Base-by-base conservation (phyloP, 2,797 vertebrate genomes). In the Pyrocephalus nanus region DNA sequence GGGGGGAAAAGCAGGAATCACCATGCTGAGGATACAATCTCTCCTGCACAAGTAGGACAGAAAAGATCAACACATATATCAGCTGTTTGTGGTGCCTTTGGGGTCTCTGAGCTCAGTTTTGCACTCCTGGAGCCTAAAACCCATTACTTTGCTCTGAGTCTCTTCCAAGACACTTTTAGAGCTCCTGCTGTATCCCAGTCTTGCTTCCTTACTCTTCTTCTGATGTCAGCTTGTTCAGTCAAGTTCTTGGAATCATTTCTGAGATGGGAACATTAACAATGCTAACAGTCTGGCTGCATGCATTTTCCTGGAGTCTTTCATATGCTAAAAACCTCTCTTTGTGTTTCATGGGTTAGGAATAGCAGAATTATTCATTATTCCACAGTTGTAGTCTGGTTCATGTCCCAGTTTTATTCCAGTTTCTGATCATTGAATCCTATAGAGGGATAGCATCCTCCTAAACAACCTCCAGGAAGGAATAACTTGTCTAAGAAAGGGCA, bases 351-450 rank as follows among this genome's bases (percentile, higher is more conserved):
- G 32, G 42, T 84, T 93, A 79, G 92, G 87, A 96, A 86, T 47
- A 88, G 91, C 71, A 81, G 90, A 86, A 85, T 94, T 93, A 93
- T 88, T 93, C 90, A 71, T 93, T 88, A 82, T 90, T 76, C 70
- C 74, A 27, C 42, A 67, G 58, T 50, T 90, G 25, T 26, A 65
- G n/a, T 76, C 82, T 93, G 50, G 67, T 67, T 79, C 60, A 34
- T n/a, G 64, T 84, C 83, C 77, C 71, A 91, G 32, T 90, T 96
- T 85, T 75, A 90, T 90, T 94, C 70, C 67, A 64, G 38, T 82
- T 88, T 76, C 74, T 88, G 80, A 57, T 81, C 66, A 42, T 2
- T 53, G 51, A 70, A 57, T 76, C 27, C 73, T 45, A 6, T 21
- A 42, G 65, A 42, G 29, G 45, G 9, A 60, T 3, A 62, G 4